Conservation (phyloP, 2,797 vertebrate genomes). For the Acropternis orthonyx region DNA sequence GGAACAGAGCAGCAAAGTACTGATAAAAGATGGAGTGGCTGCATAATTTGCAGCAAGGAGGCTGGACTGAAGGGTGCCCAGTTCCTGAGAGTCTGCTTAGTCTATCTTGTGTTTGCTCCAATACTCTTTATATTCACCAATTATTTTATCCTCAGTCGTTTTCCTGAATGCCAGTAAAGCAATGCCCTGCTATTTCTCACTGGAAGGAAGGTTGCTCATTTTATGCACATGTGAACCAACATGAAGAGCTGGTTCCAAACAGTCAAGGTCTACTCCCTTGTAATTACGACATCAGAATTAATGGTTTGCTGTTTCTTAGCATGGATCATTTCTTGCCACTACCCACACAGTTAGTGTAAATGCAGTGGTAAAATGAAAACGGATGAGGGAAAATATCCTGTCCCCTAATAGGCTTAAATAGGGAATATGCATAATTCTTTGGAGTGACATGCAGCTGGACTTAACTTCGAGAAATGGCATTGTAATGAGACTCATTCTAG, state of each 20-base stretch:
- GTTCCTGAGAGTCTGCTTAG: background rate
- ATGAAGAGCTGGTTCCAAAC: conserved; percentile 15
- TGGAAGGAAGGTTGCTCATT: background rate
- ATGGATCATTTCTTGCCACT: background rate
- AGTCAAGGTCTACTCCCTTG: background rate
- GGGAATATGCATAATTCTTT: background rate
- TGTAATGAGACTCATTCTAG: background rate
- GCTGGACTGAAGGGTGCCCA: background rate
- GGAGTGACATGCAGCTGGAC: background rate
- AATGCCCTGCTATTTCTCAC: background rate
- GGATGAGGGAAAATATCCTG: background rate
- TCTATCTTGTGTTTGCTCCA: background rate
- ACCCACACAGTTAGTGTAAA: background rate
- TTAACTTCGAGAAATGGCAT: background rate
- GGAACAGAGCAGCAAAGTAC: background rate
- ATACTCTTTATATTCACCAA: background rate
- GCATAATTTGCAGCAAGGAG: background rate
- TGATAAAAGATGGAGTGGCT: background rate
- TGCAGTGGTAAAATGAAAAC: background rate
- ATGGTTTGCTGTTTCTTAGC: conserved; percentile 1
- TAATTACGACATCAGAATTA: conserved; percentile 51
- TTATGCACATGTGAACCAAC: background rate
- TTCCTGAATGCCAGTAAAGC: background rate
- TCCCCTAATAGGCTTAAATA: background rate
- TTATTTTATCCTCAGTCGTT: background rate